Base-by-base conservation (phyloP, 1,140 invertebrate genomes). In the Phymastichus coffea region DNA sequence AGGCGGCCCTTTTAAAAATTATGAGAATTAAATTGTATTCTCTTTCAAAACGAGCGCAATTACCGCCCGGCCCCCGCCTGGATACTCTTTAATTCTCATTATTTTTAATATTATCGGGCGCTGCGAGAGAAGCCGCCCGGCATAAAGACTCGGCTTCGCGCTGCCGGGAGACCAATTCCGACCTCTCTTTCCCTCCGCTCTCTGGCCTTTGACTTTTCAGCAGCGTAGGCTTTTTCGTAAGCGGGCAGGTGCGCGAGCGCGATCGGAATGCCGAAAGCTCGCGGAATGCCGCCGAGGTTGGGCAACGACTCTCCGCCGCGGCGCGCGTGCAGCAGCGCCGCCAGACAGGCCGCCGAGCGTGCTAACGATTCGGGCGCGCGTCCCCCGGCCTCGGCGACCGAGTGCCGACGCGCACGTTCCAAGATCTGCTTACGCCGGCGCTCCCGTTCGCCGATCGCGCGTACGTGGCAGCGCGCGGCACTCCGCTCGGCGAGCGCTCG, bases 11-110 rank as follows among this genome's bases (percentile, higher is more conserved):
- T 61, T 61, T 55, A 56, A 61, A 61, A 61, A 61, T 61, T 61
- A 61, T 61, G 46, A 56, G 52, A 61, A 61, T 61, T 55, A 61
- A 61, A 61, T 61, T 49, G 59, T 61, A 61, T 61, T 56, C 52
- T 56, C 53, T 61, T 56, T 61, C 35, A 44, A 49, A 61, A 51
- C 44, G 59, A 30, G 46, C 46, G 46, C 52, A 49, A 61, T 61
- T 61, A 61, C 22, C n/a, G n/a, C n/a, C n/a, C n/a, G n/a, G n/a
- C n/a, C 15, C 3, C 2, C 15, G 22, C 22, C 12, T 14, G n/a
- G 23, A 51, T 28, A 14, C 46, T 54, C 41, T 60, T 61, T 61
- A 40, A 61, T 49, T 61, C 58, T 55, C 51, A 48, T 61, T 61
- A 61, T 54, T 54, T 47, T 55, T 61, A 47, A 44, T 48, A 54